A percentile compares a stretch with the other conserved stretches of the same genome.
phyloP scores from a whole-genome alignment of 2,888 invertebrate species.

The Cremastinae sp. region DNA sequence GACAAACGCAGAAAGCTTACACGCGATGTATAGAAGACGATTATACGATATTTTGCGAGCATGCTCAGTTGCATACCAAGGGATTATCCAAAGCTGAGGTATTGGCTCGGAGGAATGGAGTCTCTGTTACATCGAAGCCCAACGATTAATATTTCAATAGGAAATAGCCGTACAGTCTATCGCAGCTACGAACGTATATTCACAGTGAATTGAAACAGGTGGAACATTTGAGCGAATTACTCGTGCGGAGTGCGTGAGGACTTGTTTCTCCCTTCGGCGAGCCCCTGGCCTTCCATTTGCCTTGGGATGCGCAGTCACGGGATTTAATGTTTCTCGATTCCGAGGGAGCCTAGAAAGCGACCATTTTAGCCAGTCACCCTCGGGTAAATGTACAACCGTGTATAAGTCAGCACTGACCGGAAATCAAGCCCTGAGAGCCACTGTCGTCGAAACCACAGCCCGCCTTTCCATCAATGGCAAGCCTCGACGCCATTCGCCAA shows the following conservation, averaged over 20 bases:
- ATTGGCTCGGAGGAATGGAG: constrained; percentile 10
- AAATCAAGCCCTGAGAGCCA: constrained; percentile 19
- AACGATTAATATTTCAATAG: constrained; percentile 78
- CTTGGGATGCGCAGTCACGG: constrained; percentile 38
- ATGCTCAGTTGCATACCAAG: constrained; percentile 18
- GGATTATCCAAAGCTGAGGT: constrained; percentile 17
- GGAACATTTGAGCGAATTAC: constrained; percentile 22
- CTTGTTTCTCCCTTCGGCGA: neutral
- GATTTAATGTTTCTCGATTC: constrained; percentile 26
- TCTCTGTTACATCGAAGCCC: constrained; percentile 64
- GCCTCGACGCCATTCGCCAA: constrained; percentile 40
- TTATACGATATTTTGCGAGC: too few species aligned
- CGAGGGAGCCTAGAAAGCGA: constrained; percentile 4
- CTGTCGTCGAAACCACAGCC: neutral
- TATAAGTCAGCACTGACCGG: constrained; percentile 14
- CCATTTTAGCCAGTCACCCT: constrained; percentile 27
- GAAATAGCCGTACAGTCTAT: constrained; percentile 68
- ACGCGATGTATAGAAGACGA: too few species aligned
- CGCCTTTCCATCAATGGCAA: constrained; percentile 9
- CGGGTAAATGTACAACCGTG: neutral
- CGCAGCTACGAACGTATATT: constrained; percentile 21
- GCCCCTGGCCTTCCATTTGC: constrained; percentile 26
- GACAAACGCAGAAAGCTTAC: too few species aligned
- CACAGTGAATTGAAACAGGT: constrained; percentile 36
- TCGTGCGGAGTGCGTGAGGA: constrained; percentile 8